Conservation (phyloP, 2,113 vertebrate species). For the Emberiza fucata region DNA sequence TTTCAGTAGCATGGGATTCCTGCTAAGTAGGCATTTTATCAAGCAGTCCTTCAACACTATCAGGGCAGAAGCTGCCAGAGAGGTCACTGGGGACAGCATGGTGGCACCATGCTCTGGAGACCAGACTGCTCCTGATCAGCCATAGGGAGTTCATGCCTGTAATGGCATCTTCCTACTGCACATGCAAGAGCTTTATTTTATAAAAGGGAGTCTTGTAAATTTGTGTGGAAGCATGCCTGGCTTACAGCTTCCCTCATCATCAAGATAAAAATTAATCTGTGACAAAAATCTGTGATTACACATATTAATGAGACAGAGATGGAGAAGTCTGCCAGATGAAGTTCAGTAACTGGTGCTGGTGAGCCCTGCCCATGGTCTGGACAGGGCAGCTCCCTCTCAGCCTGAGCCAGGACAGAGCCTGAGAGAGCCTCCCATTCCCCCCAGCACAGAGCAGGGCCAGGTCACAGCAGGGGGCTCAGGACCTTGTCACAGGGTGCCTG, state of each 20-base stretch:
- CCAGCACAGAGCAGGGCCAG: neutral
- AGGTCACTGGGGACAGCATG: neutral
- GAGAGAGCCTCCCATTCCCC: neutral
- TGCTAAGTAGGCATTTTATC: neutral
- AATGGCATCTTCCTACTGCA: rapidly evolving
- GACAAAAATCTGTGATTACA: neutral
- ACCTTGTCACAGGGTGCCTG: rapidly evolving
- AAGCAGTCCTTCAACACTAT: neutral
- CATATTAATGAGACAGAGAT: neutral
- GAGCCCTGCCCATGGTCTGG: rapidly evolving
- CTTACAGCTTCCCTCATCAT: neutral
- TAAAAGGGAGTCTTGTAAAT: neutral
- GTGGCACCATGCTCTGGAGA: neutral
- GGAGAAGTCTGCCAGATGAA: neutral
- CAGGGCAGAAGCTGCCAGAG: neutral
- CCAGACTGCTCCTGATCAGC: neutral
- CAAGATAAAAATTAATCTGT: neutral
- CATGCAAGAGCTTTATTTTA: neutral
- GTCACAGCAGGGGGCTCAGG: neutral
- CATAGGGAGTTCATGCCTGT: neutral
- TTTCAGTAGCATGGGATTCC: neutral
- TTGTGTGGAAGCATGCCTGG: rapidly evolving
- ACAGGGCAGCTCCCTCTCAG: neutral
- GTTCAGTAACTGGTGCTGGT: neutral
- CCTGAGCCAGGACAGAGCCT: neutral